Percentiles rank a stretch among this genome's conserved stretches.
Conservation (phyloP, 2,113 vertebrate genomes). For the Plotosus lineatus region DNA sequence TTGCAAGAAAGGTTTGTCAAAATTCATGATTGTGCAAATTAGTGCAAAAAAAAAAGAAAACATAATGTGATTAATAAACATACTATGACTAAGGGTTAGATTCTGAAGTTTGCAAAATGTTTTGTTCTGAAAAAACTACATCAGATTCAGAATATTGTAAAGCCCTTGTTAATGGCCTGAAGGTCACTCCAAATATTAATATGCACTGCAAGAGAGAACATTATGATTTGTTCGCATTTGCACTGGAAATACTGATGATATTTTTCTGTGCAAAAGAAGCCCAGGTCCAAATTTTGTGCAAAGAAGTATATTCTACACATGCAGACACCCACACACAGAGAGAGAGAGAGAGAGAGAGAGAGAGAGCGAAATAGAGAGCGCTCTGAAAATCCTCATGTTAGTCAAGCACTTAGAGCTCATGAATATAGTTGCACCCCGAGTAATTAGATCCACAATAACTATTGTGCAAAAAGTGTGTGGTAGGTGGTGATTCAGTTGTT, state of each 20-base stretch:
- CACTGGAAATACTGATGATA: not conserved
- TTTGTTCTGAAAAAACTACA: not conserved
- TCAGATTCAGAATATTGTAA: slow-evolving; percentile 7
- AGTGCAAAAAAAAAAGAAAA: slow-evolving; percentile 39
- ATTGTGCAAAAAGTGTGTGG: slow-evolving; percentile 57
- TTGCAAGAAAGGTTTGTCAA: slow-evolving; percentile 52
- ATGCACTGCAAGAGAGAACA: not conserved
- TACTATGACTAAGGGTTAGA: slow-evolving; percentile 56
- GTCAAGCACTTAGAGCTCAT: slow-evolving; percentile 54
- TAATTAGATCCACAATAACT: slow-evolving; percentile 66
- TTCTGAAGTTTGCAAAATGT: slow-evolving; percentile 27
- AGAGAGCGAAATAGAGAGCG: slow-evolving; percentile 25
- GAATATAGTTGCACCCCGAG: slow-evolving; percentile 55
- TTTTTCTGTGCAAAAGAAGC: slow-evolving; percentile 7
- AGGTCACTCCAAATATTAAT: slow-evolving; percentile 3
- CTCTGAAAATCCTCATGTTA: slow-evolving; percentile 30
- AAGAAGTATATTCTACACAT: slow-evolving; percentile 15
- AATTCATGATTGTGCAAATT: slow-evolving; percentile 49
- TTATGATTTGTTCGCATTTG: slow-evolving; percentile 1
- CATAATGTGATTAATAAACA: slow-evolving; percentile 57
- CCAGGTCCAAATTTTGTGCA: slow-evolving; percentile 5
- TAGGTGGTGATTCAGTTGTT: slow-evolving; percentile 63
- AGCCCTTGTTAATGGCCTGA: not conserved
- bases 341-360: not conserved
- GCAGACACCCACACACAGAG: slow-evolving; percentile 8